Evolutionary conservation across 2,113 vertebrate species (phyloP), one percentile per base, ranked within the genome.

Genomic region (Oceanites oceanicus): DNA sequence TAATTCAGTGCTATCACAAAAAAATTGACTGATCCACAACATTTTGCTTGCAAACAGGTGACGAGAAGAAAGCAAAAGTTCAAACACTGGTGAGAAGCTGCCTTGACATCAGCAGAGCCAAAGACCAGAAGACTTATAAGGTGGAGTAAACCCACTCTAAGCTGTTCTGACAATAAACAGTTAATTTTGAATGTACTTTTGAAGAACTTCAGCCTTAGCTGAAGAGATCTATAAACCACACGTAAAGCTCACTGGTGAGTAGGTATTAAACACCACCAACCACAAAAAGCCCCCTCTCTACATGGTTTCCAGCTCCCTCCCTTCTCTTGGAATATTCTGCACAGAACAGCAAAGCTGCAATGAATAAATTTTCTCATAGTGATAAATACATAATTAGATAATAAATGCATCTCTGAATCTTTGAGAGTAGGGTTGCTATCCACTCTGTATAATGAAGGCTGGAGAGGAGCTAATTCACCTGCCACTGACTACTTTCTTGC

Each of bases 1-100:
- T 77, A 77, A 93, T 67, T 96, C 50, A 68, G 38, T 81, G 62
- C 53, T 97, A 74, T 93, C 76, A 94, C 74, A 90, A 80, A 96
- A 97, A 34, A 42, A 68, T 9, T 74, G 85, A 91, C 56, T 8
- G 34, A 88, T 80, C 38, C 13, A 13, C 36, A 62, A 42, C 15
- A 9, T 45, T 80, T 87, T 76, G 63, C 47, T 67, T 89, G 45
- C 70, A 93, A 89, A 63, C 11, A 53, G 80, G 38, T 63, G 52
- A 47, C 7, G 42, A 93, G 34, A 82, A 30, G 45, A 91, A 85
- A 96, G 63, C 77, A 92, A 53, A 68, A 91, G 71, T 67, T 80
- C 11, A 50, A 42, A 66, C 32, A 1, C 13, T 74, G 38, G 17
- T 58, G 34, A 86, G 68, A 86, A 82, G 45, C 42, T 91, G 56